Evolutionary conservation across 1,140 invertebrate genomes (phyloP), one percentile per base, ranked within the genome.

Genomic region (Chionoecetes opilio): DNA sequence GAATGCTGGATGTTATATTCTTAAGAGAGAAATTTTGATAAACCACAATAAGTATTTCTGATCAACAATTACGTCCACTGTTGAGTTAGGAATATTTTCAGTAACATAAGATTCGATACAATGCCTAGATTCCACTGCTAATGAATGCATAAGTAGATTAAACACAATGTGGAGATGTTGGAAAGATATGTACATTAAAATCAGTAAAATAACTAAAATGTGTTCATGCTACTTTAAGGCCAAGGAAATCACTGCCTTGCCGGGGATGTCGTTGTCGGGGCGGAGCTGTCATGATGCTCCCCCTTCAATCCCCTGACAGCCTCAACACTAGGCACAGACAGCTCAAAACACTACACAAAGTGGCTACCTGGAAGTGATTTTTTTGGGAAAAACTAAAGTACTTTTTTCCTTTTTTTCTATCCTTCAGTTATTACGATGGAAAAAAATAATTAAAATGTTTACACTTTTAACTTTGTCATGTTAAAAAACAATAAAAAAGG

Each of bases 131-230:
- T 92, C 91, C 82, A 92, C 35, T 31, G 37, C 75, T 93, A 53
- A 41, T 53, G 26, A 53, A 41, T 53, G 26, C 38, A 53, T 82
- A 41, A 86, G 29, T 38, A 86, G 82, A 86, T 86, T 86, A 37
- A 86, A 92, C 53, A 93, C 92, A 93, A 86, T 93, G 82, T 86
- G 86, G n/a, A 63, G 31, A 84, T 86, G 53, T 86, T 21, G 82
- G 46, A 93, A 93, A 37, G 82, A 53, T 93, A 93, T 93, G 84
- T 86, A 93, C 92, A 93, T 85, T 86, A 93, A 93, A 93, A 93
- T 93, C 11, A 75, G 63, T 75, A 75, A 93, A 93, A 93, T 93
- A 86, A 93, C 92, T 93, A 93, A 93, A 93, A 93, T 84, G n/a
- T 86, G 41, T 11, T 86, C 37, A 37, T 93, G 82, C 31, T 89